Conservation (phyloP, 2,113 vertebrate species). For the Cichladusa arquata region DNA sequence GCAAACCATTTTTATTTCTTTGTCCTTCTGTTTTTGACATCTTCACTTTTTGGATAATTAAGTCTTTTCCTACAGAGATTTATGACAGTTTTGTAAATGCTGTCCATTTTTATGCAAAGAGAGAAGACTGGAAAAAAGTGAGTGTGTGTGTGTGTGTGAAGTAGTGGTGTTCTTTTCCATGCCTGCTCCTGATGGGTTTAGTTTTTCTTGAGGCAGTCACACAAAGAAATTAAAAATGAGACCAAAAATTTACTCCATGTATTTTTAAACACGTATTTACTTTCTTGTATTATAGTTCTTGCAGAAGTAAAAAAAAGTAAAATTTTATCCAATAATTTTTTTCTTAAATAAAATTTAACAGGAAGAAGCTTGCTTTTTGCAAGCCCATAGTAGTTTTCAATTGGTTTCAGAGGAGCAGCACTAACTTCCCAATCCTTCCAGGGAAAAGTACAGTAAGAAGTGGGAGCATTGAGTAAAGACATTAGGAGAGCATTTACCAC, state of each 20-base stretch:
- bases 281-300: background rate
- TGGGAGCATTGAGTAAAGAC: background rate
- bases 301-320: background rate
- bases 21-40: background rate
- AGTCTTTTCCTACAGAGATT: background rate
- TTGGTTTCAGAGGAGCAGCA: background rate
- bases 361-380: background rate
- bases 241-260: background rate
- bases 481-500: background rate
- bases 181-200: background rate
- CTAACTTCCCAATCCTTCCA: background rate
- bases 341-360: background rate
- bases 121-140: background rate
- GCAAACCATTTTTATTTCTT: background rate
- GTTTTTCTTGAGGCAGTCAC: background rate
- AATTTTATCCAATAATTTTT: background rate
- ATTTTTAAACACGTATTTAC: background rate
- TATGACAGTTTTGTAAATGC: background rate
- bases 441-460: background rate
- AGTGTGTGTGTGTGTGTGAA: background rate
- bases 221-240: background rate
- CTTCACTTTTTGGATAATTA: background rate
- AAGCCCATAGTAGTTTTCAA: background rate
- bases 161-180: background rate
- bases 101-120: background rate